Evolutionary conservation across 2,113 vertebrate species (phyloP).

Genomic region (Lagopus leucura): DNA sequence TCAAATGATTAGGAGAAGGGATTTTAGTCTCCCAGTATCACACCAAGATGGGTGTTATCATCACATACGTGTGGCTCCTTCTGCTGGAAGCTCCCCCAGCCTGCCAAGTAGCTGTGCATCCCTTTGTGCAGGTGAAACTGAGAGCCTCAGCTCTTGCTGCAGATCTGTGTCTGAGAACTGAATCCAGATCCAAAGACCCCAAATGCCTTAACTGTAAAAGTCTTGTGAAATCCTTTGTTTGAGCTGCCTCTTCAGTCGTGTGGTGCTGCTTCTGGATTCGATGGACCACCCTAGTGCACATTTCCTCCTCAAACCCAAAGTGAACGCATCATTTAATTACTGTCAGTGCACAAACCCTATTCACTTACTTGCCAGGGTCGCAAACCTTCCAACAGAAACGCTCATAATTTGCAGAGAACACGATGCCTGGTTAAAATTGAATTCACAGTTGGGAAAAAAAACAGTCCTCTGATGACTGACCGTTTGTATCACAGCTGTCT

Average conservation of each 20-base stretch:
- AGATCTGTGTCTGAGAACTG: not conserved
- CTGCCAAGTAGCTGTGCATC: not conserved
- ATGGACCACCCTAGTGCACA: slow-evolving; percentile 29
- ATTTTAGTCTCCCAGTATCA: not conserved
- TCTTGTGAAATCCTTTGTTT: slow-evolving; percentile 53
- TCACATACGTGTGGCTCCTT: not conserved
- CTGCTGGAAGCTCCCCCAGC: not conserved
- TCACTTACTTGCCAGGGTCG: not conserved
- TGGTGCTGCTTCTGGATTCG: not conserved
- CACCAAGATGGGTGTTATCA: not conserved
- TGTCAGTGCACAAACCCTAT: not conserved
- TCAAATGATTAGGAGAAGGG: not conserved
- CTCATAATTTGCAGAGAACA: not conserved
- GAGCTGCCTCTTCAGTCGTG: not conserved
- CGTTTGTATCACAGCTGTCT: slow-evolving; percentile 21
- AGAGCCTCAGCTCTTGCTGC: not conserved
- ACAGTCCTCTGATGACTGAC: not conserved
- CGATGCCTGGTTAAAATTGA: not conserved
- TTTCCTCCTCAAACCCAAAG: slow-evolving; percentile 1
- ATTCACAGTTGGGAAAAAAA: not conserved
- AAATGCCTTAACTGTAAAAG: not conserved
- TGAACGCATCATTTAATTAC: not conserved
- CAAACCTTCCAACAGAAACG: not conserved
- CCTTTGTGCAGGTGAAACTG: not conserved
- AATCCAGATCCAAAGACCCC: not conserved